These are phyloP conservation scores for Mythimna pallens DNA, from an alignment of 2,888 invertebrate species.

Conservation along the genomic window DNA sequence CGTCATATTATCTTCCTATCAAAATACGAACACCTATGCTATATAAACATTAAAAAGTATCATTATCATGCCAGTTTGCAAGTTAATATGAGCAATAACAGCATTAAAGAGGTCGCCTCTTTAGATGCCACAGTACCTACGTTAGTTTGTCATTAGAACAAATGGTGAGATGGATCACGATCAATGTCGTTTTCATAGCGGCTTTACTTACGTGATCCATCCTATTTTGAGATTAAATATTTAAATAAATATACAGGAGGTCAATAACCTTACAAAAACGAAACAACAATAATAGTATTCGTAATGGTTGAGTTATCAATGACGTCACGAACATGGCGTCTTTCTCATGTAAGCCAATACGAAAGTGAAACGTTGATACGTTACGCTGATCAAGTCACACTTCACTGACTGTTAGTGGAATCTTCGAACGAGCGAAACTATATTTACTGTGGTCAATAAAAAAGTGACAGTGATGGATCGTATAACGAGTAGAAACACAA, in stretches of 20 bases:
- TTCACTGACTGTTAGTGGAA: slow-evolving; percentile 45
- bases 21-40: no score
- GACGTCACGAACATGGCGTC: slow-evolving; percentile 45
- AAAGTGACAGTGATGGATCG: slow-evolving; percentile 24
- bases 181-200: no score
- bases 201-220: no score
- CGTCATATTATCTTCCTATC: no score
- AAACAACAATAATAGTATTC: slow-evolving; percentile 4
- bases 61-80: no score
- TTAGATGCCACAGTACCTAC: no score
- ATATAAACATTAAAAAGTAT: no score
- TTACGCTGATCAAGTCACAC: slow-evolving; percentile 51
- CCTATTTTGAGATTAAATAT: not conserved
- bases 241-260: not conserved
- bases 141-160: no score
- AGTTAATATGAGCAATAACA: no score
- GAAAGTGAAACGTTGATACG: slow-evolving; percentile 57
- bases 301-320: slow-evolving; percentile 44
- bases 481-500: slow-evolving; percentile 11
- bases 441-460: slow-evolving; percentile 9
- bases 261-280: not conserved
- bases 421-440: slow-evolving; percentile 38
- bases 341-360: slow-evolving; percentile 45
- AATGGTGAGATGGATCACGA: no score
- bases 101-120: no score